A percentile compares a stretch with the other conserved stretches of the same genome.
Evolutionary conservation across 2,113 vertebrate species (phyloP).

Genomic region (Blennius ocellaris): DNA sequence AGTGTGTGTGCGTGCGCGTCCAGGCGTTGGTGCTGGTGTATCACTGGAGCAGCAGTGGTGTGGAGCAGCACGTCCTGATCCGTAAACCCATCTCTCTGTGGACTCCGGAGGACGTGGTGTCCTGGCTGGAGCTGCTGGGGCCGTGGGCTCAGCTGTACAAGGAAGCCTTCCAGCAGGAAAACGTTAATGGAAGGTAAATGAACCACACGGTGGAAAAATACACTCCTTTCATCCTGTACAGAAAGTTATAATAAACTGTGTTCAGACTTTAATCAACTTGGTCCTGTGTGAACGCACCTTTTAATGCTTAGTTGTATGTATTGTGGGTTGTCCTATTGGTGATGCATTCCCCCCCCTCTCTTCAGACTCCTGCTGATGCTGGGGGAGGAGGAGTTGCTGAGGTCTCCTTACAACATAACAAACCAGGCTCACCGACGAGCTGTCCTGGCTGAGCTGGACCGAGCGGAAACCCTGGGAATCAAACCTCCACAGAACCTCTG

Average conservation of each 20-base stretch:
- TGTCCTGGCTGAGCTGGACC: conserved; percentile 88
- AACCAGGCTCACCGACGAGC: conserved; percentile 89
- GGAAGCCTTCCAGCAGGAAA: conserved; percentile 88
- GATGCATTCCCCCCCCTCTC: conserved; percentile 29
- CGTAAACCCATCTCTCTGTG: conserved; percentile 91
- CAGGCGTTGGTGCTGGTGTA: conserved; percentile 92
- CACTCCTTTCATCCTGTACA: background rate
- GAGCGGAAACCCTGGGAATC: conserved; percentile 86
- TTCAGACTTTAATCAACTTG: no score
- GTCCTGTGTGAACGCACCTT: no score
- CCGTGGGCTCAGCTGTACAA: conserved; percentile 91
- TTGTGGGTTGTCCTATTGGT: background rate
- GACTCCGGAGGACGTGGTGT: conserved; percentile 89
- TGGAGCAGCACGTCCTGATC: conserved; percentile 86
- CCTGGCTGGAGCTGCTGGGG: conserved; percentile 92
- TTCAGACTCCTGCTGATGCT: conserved; percentile 90
- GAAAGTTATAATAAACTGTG: no score
- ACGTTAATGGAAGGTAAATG: conserved; percentile 92
- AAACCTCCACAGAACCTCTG: conserved; percentile 94
- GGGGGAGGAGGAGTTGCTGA: conserved; percentile 89
- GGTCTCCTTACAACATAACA: conserved; percentile 86
- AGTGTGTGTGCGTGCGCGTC: conserved; percentile 8
- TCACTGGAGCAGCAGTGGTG: conserved; percentile 90
- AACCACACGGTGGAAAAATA: no score
- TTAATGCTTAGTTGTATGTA: background rate